A percentile compares a stretch with the other conserved stretches of the same genome.
phyloP scores from a whole-genome alignment of 2,888 invertebrate genomes.

The Pseudeuparius sepicola region DNA sequence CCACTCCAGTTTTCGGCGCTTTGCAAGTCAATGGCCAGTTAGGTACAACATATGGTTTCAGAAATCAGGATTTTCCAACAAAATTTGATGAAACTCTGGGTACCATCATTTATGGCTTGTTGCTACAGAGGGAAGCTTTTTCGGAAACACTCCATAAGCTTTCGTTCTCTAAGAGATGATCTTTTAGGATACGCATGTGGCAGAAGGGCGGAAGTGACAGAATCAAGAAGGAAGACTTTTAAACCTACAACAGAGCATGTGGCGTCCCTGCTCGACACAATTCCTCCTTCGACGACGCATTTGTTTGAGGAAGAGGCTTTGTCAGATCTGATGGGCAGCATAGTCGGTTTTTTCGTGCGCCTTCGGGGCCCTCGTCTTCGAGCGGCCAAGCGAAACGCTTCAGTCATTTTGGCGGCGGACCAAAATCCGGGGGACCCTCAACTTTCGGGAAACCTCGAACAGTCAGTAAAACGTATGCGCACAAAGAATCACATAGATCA shows the following conservation, averaged over 20 bases:
- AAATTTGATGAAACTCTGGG: no score
- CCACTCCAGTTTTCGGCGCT: slow-evolving; percentile 11
- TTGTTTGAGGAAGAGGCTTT: slow-evolving; percentile 10
- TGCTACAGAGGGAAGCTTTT: no score
- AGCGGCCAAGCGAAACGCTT: slow-evolving; percentile 1
- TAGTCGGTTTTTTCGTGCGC: no score
- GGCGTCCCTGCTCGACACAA: slow-evolving; percentile 7
- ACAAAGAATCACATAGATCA: no score
- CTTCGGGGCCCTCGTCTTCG: background rate
- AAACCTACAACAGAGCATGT: slow-evolving; percentile 8
- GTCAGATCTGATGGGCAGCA: no score
- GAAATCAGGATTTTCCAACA: no score
- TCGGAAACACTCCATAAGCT: no score
- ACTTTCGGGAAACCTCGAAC: background rate
- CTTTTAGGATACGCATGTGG: slow-evolving; percentile 5
- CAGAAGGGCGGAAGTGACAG: slow-evolving; percentile 13
- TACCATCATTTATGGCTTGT: no score
- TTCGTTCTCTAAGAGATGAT: background rate
- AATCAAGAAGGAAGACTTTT: slow-evolving; percentile 10
- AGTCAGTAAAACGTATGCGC: no score
- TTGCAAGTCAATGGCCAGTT: slow-evolving; percentile 11
- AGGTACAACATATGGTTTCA: no score
- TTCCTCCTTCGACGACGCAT: slow-evolving; percentile 13
- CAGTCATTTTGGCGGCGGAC: background rate
- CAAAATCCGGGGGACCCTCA: background rate